These are phyloP conservation scores for Rhabdomys dilectus DNA, from an alignment of 2,113 vertebrate genomes.

Conservation along the genomic window DNA sequence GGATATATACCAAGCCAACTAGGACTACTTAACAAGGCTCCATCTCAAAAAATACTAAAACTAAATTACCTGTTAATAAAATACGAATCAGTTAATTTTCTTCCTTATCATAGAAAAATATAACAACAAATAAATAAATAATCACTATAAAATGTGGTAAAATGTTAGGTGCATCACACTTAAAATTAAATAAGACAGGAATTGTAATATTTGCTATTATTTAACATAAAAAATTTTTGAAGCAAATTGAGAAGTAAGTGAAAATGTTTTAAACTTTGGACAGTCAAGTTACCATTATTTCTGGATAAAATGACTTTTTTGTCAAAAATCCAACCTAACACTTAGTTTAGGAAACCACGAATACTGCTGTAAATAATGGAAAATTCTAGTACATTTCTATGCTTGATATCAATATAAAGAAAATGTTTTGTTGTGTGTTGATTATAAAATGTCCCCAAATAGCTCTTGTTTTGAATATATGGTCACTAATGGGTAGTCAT, in stretches of 20 bases:
- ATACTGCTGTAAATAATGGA: neutral
- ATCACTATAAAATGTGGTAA: constrained; percentile 1
- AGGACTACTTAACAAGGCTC: neutral
- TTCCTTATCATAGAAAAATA: constrained; percentile 28
- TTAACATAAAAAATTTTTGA: neutral
- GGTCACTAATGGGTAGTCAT: neutral
- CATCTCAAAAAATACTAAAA: neutral
- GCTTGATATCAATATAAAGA: constrained; percentile 58
- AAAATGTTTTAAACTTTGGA: constrained; percentile 32
- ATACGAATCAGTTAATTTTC: constrained; percentile 37
- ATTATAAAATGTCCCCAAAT: neutral
- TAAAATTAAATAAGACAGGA: constrained; percentile 5
- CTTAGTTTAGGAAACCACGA: constrained; percentile 7
- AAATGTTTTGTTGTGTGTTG: neutral
- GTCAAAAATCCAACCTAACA: neutral
- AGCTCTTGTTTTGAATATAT: neutral
- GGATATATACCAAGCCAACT: neutral
- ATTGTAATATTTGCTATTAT: neutral
- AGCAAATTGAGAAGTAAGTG: constrained; percentile 55
- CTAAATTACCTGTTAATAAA: neutral
- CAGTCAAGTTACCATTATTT: constrained; percentile 21
- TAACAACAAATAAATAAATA: constrained; percentile 22
- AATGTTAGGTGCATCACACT: constrained; percentile 6
- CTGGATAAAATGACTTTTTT: constrained; percentile 13
- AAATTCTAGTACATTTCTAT: constrained; percentile 36